A percentile compares a stretch with the other conserved stretches of the same genome.
Evolutionary conservation across 2,113 vertebrate species (phyloP).

Genomic region (Brachyhypopomus gauderio): DNA sequence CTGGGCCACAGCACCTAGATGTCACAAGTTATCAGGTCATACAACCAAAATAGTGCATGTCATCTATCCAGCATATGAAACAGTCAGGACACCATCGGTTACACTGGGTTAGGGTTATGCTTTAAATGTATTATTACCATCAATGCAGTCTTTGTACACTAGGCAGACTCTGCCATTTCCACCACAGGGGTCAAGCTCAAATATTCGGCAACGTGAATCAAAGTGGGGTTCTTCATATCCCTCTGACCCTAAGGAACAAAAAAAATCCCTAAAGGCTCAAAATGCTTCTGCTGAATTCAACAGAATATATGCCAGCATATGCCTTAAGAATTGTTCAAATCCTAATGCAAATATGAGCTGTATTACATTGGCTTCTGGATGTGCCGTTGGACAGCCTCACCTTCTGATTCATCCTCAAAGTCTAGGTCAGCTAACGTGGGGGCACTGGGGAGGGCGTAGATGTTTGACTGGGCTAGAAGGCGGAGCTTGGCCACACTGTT

Average conservation of each 20-base stretch:
- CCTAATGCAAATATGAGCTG: neutral
- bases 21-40: neutral
- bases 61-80: neutral
- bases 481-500: conserved; percentile 82
- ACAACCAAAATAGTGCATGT: conserved; percentile 4
- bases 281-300: no score
- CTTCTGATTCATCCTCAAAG: conserved; percentile 78
- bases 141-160: conserved; percentile 86
- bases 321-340: neutral
- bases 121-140: conserved; percentile 71
- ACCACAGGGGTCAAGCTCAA: conserved; percentile 89
- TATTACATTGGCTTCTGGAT: neutral
- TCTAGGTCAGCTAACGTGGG: conserved; percentile 90
- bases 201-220: conserved; percentile 86
- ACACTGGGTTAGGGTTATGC: neutral
- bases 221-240: conserved; percentile 82
- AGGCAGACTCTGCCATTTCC: conserved; percentile 94
- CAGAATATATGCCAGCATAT: no score
- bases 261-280: conserved; percentile 24
- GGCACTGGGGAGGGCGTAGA: conserved; percentile 85
- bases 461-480: conserved; percentile 77
- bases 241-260: conserved; percentile 56
- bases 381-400: conserved; percentile 46
- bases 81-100: neutral
- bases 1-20: conserved; percentile 76